Base-by-base conservation (phyloP, 1,140 invertebrate species). In the Brachionus rotundiformis region DNA sequence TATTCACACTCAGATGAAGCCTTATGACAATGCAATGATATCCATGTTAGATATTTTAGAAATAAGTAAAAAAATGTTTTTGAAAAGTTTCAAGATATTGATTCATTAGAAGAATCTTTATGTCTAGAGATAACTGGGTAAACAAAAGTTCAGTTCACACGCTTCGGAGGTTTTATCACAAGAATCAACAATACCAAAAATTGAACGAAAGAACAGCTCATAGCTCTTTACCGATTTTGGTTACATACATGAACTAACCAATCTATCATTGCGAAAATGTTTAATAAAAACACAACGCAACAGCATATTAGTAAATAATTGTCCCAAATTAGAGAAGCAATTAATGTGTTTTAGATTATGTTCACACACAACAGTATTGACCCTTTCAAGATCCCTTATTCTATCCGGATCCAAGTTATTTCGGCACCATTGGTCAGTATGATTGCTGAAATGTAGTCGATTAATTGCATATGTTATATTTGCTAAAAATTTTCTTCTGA, bases 121-220 rank as follows among this genome's bases (percentile, higher is more conserved):
- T 71, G 65, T 16, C 5, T 39, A 2, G 33, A 71, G 16, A 19
- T 71, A 13, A 71, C 65, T 3, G 27, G 65, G 10, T 71, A 31
- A 31, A 36, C 65, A 71, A 71, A 71, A 36, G 16, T 19, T 2
- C 11, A 71, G 16, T 71, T 71, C 39, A 10, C 16, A 19, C 29
- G 7, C 33, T 71, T 71, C 39, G 36, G 11, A 39, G 2, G 16
- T 8, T 71, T 36, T 39, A 71, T 71, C 7, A 71, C 65, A 23
- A 39, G 10, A 23, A 71, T 71, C 16, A 71, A 71, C n/a, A 71
- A 39, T 71, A 39, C 27, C 16, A 33, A 39, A 71, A 19, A 39
- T 16, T n/a, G 65, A 71, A 36, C 13, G 16, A 71, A 71, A 71
- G 65, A 71, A 31, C 65, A 71, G 33, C 31, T n/a, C n/a, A n/a